A percentile compares a stretch with the other conserved stretches of the same genome.
phyloP scores from a whole-genome alignment of 2,113 vertebrate genomes.

The Chaetops frenatus region DNA sequence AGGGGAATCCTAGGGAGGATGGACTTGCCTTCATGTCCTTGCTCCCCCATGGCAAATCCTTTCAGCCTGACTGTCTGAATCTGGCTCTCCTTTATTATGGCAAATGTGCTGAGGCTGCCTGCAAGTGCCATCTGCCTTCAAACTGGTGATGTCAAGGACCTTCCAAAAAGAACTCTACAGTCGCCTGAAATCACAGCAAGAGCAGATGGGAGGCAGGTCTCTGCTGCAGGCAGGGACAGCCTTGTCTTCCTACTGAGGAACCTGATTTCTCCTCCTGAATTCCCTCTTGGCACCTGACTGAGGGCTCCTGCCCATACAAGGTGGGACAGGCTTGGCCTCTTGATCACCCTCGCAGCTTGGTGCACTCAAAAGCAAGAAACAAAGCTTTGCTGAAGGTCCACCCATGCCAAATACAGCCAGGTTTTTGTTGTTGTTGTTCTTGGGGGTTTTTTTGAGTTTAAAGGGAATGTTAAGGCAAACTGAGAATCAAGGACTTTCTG shows the following conservation, averaged over 20 bases:
- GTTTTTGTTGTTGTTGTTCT: background rate
- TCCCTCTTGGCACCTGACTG: background rate
- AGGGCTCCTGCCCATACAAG: background rate
- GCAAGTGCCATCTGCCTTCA: constrained; percentile 10
- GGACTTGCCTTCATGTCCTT: background rate
- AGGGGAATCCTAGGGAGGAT: background rate
- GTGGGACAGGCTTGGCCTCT: background rate
- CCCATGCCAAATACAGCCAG: background rate
- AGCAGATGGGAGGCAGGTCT: constrained; percentile 10
- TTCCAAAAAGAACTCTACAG: constrained; percentile 12
- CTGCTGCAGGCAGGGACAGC: background rate
- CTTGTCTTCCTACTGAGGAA: background rate
- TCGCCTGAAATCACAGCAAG: background rate
- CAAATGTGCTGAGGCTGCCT: background rate
- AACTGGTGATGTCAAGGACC: background rate
- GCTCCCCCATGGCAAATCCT: background rate
- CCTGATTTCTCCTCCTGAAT: background rate
- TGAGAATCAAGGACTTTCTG: background rate
- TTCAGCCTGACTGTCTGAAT: background rate
- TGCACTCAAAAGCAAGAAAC: background rate
- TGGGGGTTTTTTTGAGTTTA: background rate
- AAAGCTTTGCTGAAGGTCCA: background rate
- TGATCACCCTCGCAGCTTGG: background rate
- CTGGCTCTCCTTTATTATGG: background rate
- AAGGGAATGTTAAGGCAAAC: background rate